Conservation (phyloP, 2,797 vertebrate species). For the Chaetophractus vellerosus region DNA sequence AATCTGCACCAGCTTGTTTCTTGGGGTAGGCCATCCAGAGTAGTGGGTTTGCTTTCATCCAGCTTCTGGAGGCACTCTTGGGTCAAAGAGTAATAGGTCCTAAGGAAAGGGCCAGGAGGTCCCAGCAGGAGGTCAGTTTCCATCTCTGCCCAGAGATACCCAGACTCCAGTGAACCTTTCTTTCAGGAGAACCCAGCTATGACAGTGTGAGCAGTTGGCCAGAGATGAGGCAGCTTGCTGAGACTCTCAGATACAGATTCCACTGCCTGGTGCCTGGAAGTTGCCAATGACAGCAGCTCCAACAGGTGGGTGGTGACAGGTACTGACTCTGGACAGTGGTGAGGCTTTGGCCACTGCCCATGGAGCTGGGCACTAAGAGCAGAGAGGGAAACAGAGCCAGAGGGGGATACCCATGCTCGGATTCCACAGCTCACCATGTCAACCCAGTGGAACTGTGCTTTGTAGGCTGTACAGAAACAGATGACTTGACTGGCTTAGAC, state of each 20-base stretch:
- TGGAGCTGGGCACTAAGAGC: neutral
- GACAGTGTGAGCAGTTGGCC: neutral
- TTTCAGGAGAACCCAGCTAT: neutral
- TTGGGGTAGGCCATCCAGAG: neutral
- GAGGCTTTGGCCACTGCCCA: neutral
- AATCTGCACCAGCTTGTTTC: neutral
- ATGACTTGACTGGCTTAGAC: too few species aligned
- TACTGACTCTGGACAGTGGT: accelerated
- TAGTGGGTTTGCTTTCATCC: neutral
- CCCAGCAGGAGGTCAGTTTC: neutral
- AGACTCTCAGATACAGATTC: neutral
- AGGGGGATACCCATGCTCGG: neutral
- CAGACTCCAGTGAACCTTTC: neutral
- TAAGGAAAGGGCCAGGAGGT: too few species aligned
- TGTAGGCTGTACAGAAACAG: neutral
- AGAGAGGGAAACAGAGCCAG: neutral
- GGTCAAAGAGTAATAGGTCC: neutral
- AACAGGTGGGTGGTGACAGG: neutral
- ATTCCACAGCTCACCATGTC: neutral
- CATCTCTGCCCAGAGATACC: neutral
- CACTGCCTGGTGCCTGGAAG: too few species aligned
- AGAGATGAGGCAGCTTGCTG: neutral
- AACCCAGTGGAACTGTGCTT: accelerated
- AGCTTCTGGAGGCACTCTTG: neutral
- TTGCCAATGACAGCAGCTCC: neutral